Percentiles rank a stretch among this genome's conserved stretches.
These are phyloP conservation scores for Macrotrachela quadricornifera DNA, from an alignment of 1,140 invertebrate species.

Conservation along the genomic window DNA sequence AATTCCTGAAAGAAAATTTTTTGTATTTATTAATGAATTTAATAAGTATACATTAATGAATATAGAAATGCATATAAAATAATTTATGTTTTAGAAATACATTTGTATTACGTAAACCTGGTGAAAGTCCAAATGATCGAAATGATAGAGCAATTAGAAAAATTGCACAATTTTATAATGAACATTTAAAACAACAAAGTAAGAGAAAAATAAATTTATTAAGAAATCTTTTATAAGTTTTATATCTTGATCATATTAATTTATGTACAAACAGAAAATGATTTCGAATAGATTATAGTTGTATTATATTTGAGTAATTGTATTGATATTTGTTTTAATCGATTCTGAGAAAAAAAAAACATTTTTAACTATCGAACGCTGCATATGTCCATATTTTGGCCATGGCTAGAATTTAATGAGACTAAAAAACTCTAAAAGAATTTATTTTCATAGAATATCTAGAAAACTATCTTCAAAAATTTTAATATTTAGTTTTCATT, in stretches of 20 bases:
- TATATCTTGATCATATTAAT: too few relatives aligned
- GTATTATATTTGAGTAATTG: slow-evolving; percentile 44
- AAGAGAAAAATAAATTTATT: slow-evolving; percentile 44
- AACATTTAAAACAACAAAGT: slow-evolving; percentile 47
- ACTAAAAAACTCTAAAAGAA: too few relatives aligned
- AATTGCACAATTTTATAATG: slow-evolving; percentile 57
- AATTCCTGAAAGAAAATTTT: slow-evolving; percentile 62
- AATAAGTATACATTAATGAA: slow-evolving; percentile 45
- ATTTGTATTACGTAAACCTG: slow-evolving; percentile 43
- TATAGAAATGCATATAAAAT: background rate
- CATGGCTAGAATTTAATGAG: too few relatives aligned
- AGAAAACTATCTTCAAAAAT: too few relatives aligned
- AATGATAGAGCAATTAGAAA: slow-evolving; percentile 70
- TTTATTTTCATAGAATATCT: too few relatives aligned
- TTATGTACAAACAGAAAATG: too few relatives aligned
- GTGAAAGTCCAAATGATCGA: slow-evolving; percentile 64
- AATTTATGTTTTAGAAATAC: slow-evolving; percentile 45
- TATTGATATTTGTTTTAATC: slow-evolving; percentile 36
- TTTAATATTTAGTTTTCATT: too few relatives aligned
- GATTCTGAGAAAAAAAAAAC: too few relatives aligned
- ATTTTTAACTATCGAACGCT: too few relatives aligned
- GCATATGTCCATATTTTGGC: too few relatives aligned
- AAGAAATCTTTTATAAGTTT: too few relatives aligned
- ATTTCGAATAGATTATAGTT: too few relatives aligned
- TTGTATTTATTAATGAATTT: slow-evolving; percentile 83